Conservation (phyloP, 2,113 vertebrate genomes). For the Pollachius pollachius region DNA sequence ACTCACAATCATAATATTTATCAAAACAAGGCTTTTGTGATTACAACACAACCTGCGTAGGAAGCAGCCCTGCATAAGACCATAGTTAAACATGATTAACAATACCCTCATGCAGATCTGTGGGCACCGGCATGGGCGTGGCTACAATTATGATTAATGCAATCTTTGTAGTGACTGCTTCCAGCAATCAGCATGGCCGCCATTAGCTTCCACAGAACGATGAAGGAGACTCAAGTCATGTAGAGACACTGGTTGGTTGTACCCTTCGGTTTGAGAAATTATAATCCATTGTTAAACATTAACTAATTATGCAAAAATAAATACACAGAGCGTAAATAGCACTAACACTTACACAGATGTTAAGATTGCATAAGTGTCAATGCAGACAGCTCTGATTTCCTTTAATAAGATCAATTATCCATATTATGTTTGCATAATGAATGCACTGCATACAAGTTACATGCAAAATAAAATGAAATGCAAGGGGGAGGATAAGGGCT, state of each 20-base stretch:
- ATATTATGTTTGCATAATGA: neutral
- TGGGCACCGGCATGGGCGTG: neutral
- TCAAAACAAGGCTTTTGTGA: too few relatives aligned
- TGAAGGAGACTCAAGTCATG: conserved; percentile 21
- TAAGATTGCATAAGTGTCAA: too few relatives aligned
- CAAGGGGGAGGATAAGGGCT: too few relatives aligned
- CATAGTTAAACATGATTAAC: too few relatives aligned
- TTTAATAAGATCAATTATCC: too few relatives aligned
- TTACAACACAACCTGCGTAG: too few relatives aligned
- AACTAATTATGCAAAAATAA: neutral
- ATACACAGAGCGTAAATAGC: too few relatives aligned
- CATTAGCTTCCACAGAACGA: conserved; percentile 34
- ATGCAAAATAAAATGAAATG: neutral
- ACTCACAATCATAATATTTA: too few relatives aligned
- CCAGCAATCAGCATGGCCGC: neutral
- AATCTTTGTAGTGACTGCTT: neutral
- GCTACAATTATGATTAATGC: conserved; percentile 9
- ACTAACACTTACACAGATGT: too few relatives aligned
- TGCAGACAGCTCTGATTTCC: too few relatives aligned
- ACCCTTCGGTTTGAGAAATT: conserved; percentile 33
- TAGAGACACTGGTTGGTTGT: conserved; percentile 23
- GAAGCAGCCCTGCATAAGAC: too few relatives aligned
- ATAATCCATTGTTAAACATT: conserved; percentile 10
- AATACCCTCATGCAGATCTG: neutral
- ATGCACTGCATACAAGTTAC: neutral